phyloP scores from a whole-genome alignment of 2,888 invertebrate genomes.

The Acronicta psi region DNA sequence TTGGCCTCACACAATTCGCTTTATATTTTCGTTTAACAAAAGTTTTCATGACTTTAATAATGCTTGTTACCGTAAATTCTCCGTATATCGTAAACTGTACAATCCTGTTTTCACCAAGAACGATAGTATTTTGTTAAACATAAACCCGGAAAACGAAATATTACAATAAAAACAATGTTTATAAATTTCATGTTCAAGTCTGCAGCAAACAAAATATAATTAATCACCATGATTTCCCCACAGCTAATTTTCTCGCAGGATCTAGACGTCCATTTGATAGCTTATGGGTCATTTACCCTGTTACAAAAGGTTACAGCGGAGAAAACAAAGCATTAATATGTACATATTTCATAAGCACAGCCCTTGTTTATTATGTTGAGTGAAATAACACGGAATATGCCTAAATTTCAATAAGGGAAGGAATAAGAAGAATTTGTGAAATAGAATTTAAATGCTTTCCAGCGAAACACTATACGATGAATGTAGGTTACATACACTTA shows the following conservation, averaged over 20 bases:
- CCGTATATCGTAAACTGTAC: neutral
- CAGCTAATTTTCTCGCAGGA: slow-evolving; percentile 45
- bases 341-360: slow-evolving; percentile 45
- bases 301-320: slow-evolving; percentile 36
- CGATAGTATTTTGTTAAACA: slow-evolving; percentile 14
- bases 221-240: slow-evolving; percentile 32
- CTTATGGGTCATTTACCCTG: slow-evolving; percentile 47
- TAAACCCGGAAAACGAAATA: slow-evolving; percentile 3
- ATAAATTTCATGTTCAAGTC: slow-evolving; percentile 3
- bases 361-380: slow-evolving; percentile 35
- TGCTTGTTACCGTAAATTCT: slow-evolving; percentile 6
- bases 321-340: slow-evolving; percentile 49
- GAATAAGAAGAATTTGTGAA: slow-evolving; percentile 5
- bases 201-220: slow-evolving; percentile 18
- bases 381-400: slow-evolving; percentile 18
- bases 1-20: slow-evolving; percentile 33
- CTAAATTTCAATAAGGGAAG: slow-evolving; percentile 16
- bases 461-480: slow-evolving; percentile 42
- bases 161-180: slow-evolving; percentile 12
- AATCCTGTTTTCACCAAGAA: neutral
- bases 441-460: slow-evolving; percentile 20
- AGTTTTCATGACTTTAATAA: slow-evolving; percentile 40
- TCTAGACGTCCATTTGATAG: slow-evolving; percentile 42
- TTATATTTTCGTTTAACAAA: slow-evolving; percentile 34
- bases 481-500: slow-evolving; percentile 37